Conservation (phyloP, 1,140 invertebrate genomes). For the Latrodectus geometricus region DNA sequence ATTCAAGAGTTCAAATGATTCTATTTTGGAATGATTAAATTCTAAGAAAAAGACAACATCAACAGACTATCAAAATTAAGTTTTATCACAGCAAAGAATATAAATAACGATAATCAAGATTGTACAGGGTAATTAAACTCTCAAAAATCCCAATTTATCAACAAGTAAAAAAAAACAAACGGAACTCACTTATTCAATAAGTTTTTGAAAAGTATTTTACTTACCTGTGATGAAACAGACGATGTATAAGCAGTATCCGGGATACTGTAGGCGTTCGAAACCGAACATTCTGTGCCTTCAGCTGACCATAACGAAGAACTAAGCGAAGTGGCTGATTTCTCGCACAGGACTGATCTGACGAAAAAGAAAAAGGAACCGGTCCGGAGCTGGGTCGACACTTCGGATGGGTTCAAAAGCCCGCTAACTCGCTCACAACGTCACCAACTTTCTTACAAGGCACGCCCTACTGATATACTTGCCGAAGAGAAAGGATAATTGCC, state of each 20-base stretch:
- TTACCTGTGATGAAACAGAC: not conserved
- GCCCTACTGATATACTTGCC: not conserved
- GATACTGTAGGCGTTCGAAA: conserved; percentile 8
- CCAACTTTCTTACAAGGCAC: conserved; percentile 23
- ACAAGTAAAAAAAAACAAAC: not conserved
- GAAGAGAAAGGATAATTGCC: not conserved
- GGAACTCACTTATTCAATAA: not conserved
- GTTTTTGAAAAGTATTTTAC: not conserved
- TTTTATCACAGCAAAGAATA: too few relatives aligned
- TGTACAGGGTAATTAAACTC: too few relatives aligned
- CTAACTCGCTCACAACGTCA: too few relatives aligned
- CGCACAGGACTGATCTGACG: not conserved
- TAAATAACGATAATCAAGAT: too few relatives aligned
- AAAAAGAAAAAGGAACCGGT: conserved; percentile 41
- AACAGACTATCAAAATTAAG: too few relatives aligned
- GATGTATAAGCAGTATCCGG: not conserved
- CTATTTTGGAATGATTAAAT: too few relatives aligned
- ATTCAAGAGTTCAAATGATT: too few relatives aligned
- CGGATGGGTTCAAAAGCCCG: conserved; percentile 36
- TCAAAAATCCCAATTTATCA: too few relatives aligned
- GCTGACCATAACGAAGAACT: conserved; percentile 49
- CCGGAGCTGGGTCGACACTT: conserved; percentile 35
- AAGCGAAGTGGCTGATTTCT: not conserved
- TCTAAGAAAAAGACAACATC: too few relatives aligned
- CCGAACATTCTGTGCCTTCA: conserved; percentile 46